phyloP scores from a whole-genome alignment of 2,797 vertebrate species.

The Channa striata region DNA sequence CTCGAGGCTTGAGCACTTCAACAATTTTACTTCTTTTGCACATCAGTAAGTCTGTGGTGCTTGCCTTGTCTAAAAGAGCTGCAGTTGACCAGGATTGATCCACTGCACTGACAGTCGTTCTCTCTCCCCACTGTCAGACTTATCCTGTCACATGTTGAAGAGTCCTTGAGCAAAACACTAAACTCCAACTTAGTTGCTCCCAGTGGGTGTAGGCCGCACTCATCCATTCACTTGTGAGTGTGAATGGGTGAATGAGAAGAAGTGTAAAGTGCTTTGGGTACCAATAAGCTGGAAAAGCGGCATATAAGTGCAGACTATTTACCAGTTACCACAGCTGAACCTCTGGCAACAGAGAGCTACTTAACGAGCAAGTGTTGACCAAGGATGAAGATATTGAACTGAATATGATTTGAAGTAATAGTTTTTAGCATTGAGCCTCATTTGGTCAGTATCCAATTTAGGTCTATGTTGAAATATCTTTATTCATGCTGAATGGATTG shows the following conservation, averaged over 20 bases:
- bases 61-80: conserved; percentile 22
- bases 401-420: neutral
- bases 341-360: conserved; percentile 20
- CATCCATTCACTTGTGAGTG: too few species aligned
- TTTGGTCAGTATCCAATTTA: too few species aligned
- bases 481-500: neutral
- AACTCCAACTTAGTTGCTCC: too few species aligned
- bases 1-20: conserved; percentile 10
- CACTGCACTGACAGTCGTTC: conserved; percentile 12
- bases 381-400: conserved; percentile 5
- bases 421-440: neutral
- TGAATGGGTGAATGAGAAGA: too few species aligned
- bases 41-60: conserved; percentile 26
- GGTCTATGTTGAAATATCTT: too few species aligned
- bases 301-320: neutral
- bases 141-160: too few species aligned
- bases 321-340: conserved; percentile 8
- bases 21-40: conserved; percentile 29
- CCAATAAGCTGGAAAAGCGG: too few species aligned
- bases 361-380: conserved; percentile 16
- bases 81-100: conserved; percentile 37
- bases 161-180: too few species aligned
- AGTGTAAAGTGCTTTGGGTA: too few species aligned
- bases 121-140: neutral
- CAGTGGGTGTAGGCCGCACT: too few species aligned